Evolutionary conservation across 2,888 invertebrate species (phyloP).

Genomic region (Biston betularia): DNA sequence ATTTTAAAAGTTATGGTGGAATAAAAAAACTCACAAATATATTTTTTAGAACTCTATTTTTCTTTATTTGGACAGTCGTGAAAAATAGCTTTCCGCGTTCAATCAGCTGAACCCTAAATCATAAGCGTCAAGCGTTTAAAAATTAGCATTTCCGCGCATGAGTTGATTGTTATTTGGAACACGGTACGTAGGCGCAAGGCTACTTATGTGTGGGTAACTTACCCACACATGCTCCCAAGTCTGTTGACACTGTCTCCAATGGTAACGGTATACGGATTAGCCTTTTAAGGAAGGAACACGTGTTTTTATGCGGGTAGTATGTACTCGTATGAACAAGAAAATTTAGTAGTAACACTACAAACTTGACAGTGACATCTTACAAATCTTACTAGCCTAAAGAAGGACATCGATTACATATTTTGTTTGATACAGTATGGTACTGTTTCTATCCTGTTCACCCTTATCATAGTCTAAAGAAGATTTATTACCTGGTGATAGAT

Average conservation of each 20-base stretch:
- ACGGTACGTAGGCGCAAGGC: constrained; percentile 36
- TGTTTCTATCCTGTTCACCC: neutral
- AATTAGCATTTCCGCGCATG: constrained; percentile 65
- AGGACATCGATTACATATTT: neutral
- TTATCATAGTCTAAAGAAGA: neutral
- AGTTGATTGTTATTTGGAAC: constrained; percentile 55
- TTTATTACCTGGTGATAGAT: no score
- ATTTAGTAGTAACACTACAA: neutral
- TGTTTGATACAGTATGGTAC: neutral
- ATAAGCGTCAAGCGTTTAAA: constrained; percentile 55
- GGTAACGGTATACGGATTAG: constrained; percentile 33
- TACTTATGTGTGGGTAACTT: constrained; percentile 20
- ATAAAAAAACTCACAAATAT: no score
- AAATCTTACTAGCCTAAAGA: neutral
- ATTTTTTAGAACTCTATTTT: no score
- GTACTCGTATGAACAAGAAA: constrained; percentile 1
- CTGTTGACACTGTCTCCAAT: constrained; percentile 28
- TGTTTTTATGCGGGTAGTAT: constrained; percentile 26
- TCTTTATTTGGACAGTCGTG: no score
- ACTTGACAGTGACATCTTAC: neutral
- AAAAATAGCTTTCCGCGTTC: constrained; percentile 33
- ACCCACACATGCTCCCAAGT: constrained; percentile 3
- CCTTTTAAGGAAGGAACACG: constrained; percentile 27
- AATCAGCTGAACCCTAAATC: constrained; percentile 42
- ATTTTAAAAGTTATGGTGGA: no score